Base-by-base conservation (phyloP, 2,797 vertebrate genomes). In the Heteromormyrus szaboi region DNA sequence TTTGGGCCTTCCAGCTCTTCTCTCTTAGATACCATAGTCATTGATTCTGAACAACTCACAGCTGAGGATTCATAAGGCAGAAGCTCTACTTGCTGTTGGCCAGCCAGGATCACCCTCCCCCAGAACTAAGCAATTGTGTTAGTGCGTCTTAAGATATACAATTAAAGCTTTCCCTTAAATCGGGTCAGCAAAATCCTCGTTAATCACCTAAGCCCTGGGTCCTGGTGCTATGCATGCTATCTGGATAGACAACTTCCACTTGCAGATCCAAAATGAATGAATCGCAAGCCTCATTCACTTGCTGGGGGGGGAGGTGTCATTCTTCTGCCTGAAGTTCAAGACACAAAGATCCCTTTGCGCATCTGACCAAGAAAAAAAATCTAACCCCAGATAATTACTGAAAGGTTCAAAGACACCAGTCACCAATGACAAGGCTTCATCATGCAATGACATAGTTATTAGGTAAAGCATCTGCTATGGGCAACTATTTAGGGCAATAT, bases 381-480 rank as follows among this genome's bases (percentile, higher is more conserved):
- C 76, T 88, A 91, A 68, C 76, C 88, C 50, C 22, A 89, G 59
- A 86, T 91, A 90, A 91, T 89, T 90, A 90, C 87, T 79, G 87
- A 89, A 90, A 33, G 81, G 85, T 25, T 87, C 88, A 85, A 89
- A 83, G 87, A 86, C 48, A 83, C 79, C 87, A 85, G 89, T 88
- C 87, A 89, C 88, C 54, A 83, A 50, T 56, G 79, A 79, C 89
- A 87, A 86, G 85, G 59, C 11, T 5, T 85, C 59, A 87, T 79
- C 29, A 48, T 88, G 29, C 65, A 2, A 0, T 50, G 19, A 84
- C 81, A 25, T 46, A 25, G 11, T 22, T n/a, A 50, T 46, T 84
- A 25, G 19, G 81, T 51, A 85, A 50, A 85, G 0, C 11, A 53
- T 53, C 65, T 68, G 37, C 37, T 44, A 19, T 7, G 22, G 37